Percentiles rank a stretch among this genome's conserved stretches.
Evolutionary conservation across 2,113 vertebrate species (phyloP).

Genomic region (Brienomyrus brachyistius): DNA sequence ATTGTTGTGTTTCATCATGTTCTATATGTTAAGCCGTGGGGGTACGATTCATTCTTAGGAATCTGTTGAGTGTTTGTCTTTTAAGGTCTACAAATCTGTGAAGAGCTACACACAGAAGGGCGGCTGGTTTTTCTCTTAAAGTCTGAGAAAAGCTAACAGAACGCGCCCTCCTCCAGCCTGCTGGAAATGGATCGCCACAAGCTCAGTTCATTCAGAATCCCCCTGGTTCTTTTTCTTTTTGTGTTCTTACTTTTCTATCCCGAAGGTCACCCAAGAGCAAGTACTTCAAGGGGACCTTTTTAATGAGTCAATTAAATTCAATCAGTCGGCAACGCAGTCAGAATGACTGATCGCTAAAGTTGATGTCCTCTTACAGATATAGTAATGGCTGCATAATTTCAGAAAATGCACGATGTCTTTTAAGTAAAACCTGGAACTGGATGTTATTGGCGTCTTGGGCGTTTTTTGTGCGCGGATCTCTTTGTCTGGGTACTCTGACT

Average conservation of each 20-base stretch:
- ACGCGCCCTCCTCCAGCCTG: background rate
- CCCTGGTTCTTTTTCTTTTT: background rate
- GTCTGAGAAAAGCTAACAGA: background rate
- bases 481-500: background rate
- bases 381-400: background rate
- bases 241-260: background rate
- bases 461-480: background rate
- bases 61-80: background rate
- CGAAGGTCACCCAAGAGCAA: background rate
- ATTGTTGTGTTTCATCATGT: background rate
- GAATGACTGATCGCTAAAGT: background rate
- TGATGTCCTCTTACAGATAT: background rate
- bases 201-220: background rate
- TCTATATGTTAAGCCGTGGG: background rate
- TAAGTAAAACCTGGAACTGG: background rate
- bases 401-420: background rate
- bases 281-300: background rate
- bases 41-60: background rate
- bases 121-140: background rate
- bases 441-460: background rate
- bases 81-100: background rate
- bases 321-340: background rate
- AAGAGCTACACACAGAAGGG: background rate
- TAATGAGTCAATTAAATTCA: background rate
- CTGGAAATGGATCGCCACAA: background rate